phyloP scores from a whole-genome alignment of 2,113 vertebrate species.

The Forbesichthys agassizii region DNA sequence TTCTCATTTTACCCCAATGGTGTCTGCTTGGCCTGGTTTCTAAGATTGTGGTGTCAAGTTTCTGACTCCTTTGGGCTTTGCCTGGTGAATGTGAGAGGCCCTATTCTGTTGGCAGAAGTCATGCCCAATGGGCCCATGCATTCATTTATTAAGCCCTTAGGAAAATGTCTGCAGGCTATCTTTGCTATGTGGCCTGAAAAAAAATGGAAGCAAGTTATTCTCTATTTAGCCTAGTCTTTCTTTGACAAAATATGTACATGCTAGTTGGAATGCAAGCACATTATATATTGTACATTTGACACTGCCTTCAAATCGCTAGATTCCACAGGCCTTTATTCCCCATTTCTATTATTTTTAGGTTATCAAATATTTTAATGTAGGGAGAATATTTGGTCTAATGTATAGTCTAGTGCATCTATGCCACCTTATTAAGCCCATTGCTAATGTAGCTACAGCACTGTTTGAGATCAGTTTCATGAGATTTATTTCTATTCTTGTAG shows the following conservation, averaged over 20 bases:
- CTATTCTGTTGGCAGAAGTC: constrained; percentile 37
- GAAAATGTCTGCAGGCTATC: constrained; percentile 1
- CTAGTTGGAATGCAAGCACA: neutral
- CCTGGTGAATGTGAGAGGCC: constrained; percentile 44
- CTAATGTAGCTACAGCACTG: neutral
- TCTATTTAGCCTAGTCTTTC: neutral
- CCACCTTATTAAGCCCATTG: too few relatives aligned
- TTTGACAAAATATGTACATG: neutral
- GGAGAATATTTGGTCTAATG: too few relatives aligned
- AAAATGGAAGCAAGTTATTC: neutral
- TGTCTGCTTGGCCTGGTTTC: constrained; percentile 39
- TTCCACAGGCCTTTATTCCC: too few relatives aligned
- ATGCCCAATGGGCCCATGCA: constrained; percentile 23
- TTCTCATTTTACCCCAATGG: neutral
- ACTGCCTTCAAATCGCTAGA: too few relatives aligned
- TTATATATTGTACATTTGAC: too few relatives aligned
- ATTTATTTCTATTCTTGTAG: constrained; percentile 68
- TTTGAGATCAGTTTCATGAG: neutral
- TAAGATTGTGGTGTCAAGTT: constrained; percentile 51
- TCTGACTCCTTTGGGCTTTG: constrained; percentile 46
- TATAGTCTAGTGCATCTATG: too few relatives aligned
- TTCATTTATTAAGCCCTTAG: constrained; percentile 26
- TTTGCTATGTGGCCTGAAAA: neutral
- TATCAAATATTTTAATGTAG: too few relatives aligned
- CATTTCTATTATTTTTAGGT: too few relatives aligned